Percentiles rank a stretch among this genome's conserved stretches.
Evolutionary conservation across 2,113 vertebrate species (phyloP).

Genomic region (human): DNA sequence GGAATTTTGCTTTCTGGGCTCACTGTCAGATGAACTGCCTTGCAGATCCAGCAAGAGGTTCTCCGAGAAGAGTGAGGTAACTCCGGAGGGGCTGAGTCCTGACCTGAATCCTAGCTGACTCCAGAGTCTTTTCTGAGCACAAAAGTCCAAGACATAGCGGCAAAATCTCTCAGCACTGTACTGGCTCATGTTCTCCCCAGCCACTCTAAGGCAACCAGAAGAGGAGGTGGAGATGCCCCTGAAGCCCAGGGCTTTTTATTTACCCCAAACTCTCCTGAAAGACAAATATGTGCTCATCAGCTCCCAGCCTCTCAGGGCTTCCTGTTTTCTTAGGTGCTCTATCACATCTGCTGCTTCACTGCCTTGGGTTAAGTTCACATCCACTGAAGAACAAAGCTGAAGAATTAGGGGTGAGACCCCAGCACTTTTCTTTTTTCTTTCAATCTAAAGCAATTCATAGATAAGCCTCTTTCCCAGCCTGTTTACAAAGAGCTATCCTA

Average conservation of each 20-base stretch:
- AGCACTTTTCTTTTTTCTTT: conserved; percentile 9
- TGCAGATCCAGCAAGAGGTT: background rate
- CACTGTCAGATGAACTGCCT: background rate
- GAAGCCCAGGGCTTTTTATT: conserved; percentile 2
- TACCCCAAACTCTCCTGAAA: conserved; percentile 26
- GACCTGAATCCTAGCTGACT: background rate
- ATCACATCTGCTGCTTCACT: background rate
- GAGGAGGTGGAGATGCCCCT: background rate
- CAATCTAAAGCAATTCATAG: conserved; percentile 1
- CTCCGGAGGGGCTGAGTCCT: background rate
- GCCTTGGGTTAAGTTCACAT: conserved; percentile 36
- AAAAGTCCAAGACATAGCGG: background rate
- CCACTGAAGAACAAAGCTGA: conserved; percentile 36
- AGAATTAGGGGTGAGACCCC: background rate
- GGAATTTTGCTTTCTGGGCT: background rate
- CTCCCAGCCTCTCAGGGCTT: conserved; percentile 32
- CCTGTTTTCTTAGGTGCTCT: conserved; percentile 49
- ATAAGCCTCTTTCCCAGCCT: background rate
- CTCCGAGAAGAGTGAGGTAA: conserved; percentile 39
- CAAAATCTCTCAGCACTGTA: background rate
- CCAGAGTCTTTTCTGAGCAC: background rate
- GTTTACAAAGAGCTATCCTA: background rate
- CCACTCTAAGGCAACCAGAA: background rate
- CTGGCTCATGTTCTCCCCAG: background rate
- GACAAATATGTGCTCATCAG: conserved; percentile 22